A percentile compares a stretch with the other conserved stretches of the same genome.
Evolutionary conservation across 2,888 invertebrate species (phyloP).

Genomic region (Dasypogon diadema): DNA sequence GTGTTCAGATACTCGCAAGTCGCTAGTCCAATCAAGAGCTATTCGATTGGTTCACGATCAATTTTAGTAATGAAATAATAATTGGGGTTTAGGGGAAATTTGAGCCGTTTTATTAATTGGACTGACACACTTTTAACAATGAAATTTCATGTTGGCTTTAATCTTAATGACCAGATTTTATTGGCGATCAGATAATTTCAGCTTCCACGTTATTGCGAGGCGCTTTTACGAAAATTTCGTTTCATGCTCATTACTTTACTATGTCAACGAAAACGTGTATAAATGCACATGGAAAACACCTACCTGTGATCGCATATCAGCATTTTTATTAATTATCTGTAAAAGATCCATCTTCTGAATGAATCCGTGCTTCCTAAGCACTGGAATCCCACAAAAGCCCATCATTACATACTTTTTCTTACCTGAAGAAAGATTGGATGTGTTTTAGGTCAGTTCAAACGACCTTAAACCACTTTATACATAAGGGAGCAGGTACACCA

Average conservation of each 20-base stretch:
- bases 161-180: conserved; percentile 24
- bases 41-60: background rate
- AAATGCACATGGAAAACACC: no score
- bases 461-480: background rate
- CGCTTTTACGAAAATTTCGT: background rate
- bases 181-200: background rate
- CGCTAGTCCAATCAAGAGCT: background rate
- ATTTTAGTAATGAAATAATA: conserved; percentile 29
- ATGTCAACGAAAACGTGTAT: no score
- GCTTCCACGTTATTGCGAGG: background rate
- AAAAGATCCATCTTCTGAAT: no score
- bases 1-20: background rate
- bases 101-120: conserved; percentile 20
- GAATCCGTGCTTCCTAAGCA: no score
- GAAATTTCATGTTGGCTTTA: conserved; percentile 24
- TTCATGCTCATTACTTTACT: conserved; percentile 25
- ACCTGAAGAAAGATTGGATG: no score
- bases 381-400: no score
- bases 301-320: no score
- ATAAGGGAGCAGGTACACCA: background rate
- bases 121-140: conserved; percentile 22
- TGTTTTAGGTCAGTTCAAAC: background rate
- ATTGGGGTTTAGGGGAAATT: conserved; percentile 35
- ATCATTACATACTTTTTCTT: no score
- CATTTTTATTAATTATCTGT: no score